These are phyloP conservation scores for Epicauta chinensis DNA, from an alignment of 1,140 invertebrate genomes.

Conservation along the genomic window DNA sequence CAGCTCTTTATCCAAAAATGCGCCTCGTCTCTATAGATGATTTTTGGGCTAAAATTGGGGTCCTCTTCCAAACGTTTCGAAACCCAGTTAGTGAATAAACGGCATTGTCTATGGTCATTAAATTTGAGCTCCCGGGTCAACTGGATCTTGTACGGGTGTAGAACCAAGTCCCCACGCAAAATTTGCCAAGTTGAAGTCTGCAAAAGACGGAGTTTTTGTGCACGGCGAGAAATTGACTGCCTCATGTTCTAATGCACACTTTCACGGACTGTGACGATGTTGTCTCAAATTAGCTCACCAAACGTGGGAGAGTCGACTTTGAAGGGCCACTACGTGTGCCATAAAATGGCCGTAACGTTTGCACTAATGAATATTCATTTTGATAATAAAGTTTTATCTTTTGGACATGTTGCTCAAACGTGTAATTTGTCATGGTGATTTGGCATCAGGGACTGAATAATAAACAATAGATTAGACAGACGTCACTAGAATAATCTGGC, in stretches of 20 bases:
- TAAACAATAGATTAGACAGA: no score
- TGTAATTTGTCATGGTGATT: no score
- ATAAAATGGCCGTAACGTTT: constrained; percentile 20
- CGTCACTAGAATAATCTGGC: no score
- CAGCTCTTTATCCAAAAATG: constrained; percentile 36
- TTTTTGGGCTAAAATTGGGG: constrained; percentile 28
- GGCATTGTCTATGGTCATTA: constrained; percentile 29
- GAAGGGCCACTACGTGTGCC: no score
- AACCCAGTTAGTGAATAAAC: constrained; percentile 4
- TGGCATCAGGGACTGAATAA: no score
- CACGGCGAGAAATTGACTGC: constrained; percentile 21
- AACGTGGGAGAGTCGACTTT: no score
- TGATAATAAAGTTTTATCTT: constrained; percentile 6
- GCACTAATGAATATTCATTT: constrained; percentile 11
- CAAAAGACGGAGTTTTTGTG: constrained; percentile 26
- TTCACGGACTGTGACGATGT: not conserved
- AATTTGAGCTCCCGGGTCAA: constrained; percentile 22
- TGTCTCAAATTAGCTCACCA: no score
- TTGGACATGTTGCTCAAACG: no score
- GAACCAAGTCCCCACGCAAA: constrained; percentile 3
- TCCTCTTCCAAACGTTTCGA: constrained; percentile 27
- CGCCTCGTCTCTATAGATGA: constrained; percentile 24
- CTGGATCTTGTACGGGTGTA: no score
- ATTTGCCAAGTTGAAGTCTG: constrained; percentile 22
- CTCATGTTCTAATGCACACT: constrained; percentile 21